Conservation (phyloP, 1,140 invertebrate genomes). For the Gryllus bimaculatus region DNA sequence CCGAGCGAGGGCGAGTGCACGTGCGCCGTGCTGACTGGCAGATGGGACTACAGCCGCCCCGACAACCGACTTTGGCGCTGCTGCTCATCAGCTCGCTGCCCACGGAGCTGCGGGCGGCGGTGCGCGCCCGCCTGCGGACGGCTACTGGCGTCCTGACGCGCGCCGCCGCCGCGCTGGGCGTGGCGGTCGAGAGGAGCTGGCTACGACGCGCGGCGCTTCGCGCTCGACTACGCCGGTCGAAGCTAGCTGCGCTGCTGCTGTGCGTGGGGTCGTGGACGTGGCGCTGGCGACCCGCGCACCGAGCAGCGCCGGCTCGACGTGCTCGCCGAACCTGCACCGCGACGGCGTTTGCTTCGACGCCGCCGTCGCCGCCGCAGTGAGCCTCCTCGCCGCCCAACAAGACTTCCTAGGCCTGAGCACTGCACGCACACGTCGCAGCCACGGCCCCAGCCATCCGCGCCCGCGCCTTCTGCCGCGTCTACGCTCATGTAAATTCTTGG, state of each 20-base stretch:
- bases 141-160: slow-evolving; percentile 54
- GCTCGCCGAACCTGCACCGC: slow-evolving; percentile 46
- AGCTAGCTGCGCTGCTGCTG: slow-evolving; percentile 59
- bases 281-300: slow-evolving; percentile 53
- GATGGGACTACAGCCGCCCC: slow-evolving; percentile 66
- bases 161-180: slow-evolving; percentile 41
- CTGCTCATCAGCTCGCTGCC: slow-evolving; percentile 67
- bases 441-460: too few relatives aligned
- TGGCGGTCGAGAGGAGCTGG: slow-evolving; percentile 49
- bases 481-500: too few relatives aligned
- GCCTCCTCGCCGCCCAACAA: too few relatives aligned
- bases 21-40: slow-evolving; percentile 70
- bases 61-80: slow-evolving; percentile 65
- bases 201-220: slow-evolving; percentile 46
- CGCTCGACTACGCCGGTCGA: slow-evolving; percentile 57
- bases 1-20: slow-evolving; percentile 25
- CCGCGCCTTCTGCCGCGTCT: too few relatives aligned
- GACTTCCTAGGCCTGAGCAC: too few relatives aligned
- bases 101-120: slow-evolving; percentile 51
- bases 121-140: slow-evolving; percentile 47
- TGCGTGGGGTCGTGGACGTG: slow-evolving; percentile 70
- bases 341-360: slow-evolving; percentile 42
- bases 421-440: too few relatives aligned
- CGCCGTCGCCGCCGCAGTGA: slow-evolving; percentile 17
- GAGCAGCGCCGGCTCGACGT: slow-evolving; percentile 55